Base-by-base conservation (phyloP, 2,113 vertebrate species). In the Mormyrus iriodes region DNA sequence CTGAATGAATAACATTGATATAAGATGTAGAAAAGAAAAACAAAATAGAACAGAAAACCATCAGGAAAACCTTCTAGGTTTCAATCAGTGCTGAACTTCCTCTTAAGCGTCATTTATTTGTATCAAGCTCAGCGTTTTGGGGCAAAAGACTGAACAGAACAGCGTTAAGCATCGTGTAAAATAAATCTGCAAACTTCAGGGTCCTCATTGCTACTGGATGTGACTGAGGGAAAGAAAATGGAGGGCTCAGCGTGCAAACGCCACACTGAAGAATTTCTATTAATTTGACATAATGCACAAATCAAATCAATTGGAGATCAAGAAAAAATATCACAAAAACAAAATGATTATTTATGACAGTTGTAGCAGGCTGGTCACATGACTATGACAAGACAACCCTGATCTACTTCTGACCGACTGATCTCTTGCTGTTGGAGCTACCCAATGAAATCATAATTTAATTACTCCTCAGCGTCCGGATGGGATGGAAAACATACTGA, bases 341-440 rank as follows among this genome's bases (percentile, higher is more conserved):
- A 46, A 44, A 1, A 9, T 19, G 21, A 21, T 44, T n/a, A n/a
- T n/a, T n/a, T n/a, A n/a, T n/a, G n/a, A n/a, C 42, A 46, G 44
- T 4, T 84, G 44, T 24, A 24, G 44, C 42, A 83, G 79, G 8
- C 58, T 15, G 31, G 86, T 15, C 35, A 87, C 19, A 44, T 61
- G 42, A 87, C 35, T 65, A 58, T 79, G 42, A 49, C 21, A 44
- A 8, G 73, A 61, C 85, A 86, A 49, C 69, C 8, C 35, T 90
- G 90, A 90, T 89, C 90, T 83, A 58, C 79, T 88, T 87, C 89
- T 91, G 91, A 91, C 90, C 90, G 61, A 69, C 61, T 69, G 61
- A 69, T 69, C 61, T 31, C 61, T 13, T 69, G 61, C 61, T 69
- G 61, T 69, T 4, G 61, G 61, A 69, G n/a, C 3, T 31, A 31